A percentile compares a stretch with the other conserved stretches of the same genome.
These are phyloP conservation scores for Achlya flavicornis DNA, from an alignment of 2,888 invertebrate species.

Conservation along the genomic window DNA sequence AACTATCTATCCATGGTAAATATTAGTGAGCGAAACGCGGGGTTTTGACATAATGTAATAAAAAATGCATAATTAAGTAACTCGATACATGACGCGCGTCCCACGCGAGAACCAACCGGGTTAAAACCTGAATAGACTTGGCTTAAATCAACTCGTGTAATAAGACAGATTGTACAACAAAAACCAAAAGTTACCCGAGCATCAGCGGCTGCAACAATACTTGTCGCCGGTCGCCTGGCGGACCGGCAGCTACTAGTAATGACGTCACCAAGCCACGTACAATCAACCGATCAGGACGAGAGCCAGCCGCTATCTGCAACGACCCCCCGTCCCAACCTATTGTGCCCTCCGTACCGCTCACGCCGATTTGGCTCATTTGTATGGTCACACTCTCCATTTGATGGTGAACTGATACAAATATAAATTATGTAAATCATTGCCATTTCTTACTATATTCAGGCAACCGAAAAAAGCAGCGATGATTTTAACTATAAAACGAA, in stretches of 20 bases:
- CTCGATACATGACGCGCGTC: too few species aligned
- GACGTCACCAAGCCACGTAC: constrained; percentile 49
- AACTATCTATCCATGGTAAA: too few species aligned
- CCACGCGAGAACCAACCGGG: too few species aligned
- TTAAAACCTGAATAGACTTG: too few species aligned
- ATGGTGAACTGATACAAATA: constrained; percentile 38
- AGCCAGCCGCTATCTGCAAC: constrained; percentile 45
- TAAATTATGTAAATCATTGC: neutral
- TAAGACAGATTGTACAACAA: neutral
- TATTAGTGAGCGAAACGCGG: too few species aligned
- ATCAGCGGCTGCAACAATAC: constrained; percentile 61
- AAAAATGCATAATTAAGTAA: too few species aligned
- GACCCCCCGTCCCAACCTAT: constrained; percentile 51
- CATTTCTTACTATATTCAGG: neutral
- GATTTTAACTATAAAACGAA: too few species aligned
- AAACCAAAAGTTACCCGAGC: constrained; percentile 52
- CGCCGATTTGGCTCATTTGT: constrained; percentile 54
- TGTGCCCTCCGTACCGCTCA: constrained; percentile 51
- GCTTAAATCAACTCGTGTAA: too few species aligned
- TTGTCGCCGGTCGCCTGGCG: constrained; percentile 46
- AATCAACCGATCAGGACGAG: constrained; percentile 52
- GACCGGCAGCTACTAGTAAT: constrained; percentile 48
- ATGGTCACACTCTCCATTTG: constrained; percentile 56
- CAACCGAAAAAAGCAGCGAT: too few species aligned
- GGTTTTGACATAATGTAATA: too few species aligned